These are phyloP conservation scores for Drosophila ogumai DNA, from an alignment of 1,140 invertebrate species.

Conservation along the genomic window DNA sequence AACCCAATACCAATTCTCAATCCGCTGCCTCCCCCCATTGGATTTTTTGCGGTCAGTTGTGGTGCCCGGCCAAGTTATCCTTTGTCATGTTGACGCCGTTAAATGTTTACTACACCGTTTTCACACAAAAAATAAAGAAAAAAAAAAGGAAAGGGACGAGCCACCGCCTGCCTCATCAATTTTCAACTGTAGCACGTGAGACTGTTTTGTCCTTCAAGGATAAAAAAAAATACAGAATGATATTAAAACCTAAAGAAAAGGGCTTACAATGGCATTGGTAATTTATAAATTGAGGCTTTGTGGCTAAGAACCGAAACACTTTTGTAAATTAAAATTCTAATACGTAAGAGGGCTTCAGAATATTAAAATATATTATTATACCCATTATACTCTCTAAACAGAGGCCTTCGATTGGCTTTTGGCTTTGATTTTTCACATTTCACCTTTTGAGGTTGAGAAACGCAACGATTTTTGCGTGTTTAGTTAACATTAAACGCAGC, in stretches of 20 bases:
- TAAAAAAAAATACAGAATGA: neutral
- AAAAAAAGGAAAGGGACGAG: neutral
- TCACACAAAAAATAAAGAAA: neutral
- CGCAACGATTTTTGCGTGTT: constrained; percentile 59
- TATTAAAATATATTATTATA: constrained; percentile 4
- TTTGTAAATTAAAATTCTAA: neutral
- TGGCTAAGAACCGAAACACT: neutral
- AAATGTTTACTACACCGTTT: constrained; percentile 60
- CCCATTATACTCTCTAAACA: neutral
- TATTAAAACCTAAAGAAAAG: neutral
- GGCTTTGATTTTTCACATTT: constrained; percentile 39
- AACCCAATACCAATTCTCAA: constrained; percentile 2
- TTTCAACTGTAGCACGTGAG: constrained; percentile 50
- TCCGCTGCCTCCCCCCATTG: neutral
- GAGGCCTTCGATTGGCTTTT: neutral
- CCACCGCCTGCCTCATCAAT: constrained; percentile 60
- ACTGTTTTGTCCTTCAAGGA: neutral
- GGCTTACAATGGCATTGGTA: neutral
- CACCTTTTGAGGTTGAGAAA: constrained; percentile 12
- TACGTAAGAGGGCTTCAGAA: neutral
- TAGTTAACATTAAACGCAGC: constrained; percentile 65
- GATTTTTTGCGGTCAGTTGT: constrained; percentile 29
- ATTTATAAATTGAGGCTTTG: constrained; percentile 7
- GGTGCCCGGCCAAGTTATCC: constrained; percentile 24
- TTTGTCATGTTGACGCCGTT: constrained; percentile 68